Percentiles rank a stretch among this genome's conserved stretches.
These are phyloP conservation scores for Siniperca obscura DNA, from an alignment of 2,797 vertebrate species.

Conservation along the genomic window DNA sequence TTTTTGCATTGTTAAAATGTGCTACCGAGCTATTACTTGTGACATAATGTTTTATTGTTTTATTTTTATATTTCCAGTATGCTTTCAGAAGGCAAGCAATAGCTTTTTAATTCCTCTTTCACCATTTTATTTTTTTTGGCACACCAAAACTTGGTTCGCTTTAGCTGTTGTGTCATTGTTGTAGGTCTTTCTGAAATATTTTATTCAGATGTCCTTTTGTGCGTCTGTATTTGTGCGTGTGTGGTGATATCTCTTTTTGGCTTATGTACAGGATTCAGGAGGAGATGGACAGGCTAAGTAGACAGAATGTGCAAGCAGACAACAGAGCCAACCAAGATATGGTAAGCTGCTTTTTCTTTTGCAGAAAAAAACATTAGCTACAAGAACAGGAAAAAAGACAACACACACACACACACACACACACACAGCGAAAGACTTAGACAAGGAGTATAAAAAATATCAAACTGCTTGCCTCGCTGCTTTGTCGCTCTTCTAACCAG, in stretches of 20 bases:
- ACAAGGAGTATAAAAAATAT: slow-evolving; percentile 30
- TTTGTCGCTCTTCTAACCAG: slow-evolving; percentile 48
- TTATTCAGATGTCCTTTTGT: slow-evolving; percentile 44
- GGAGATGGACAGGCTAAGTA: slow-evolving; percentile 59
- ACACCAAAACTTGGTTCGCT: slow-evolving; percentile 6
- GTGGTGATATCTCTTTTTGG: slow-evolving; percentile 47
- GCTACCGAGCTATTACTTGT: not conserved
- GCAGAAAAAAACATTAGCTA: slow-evolving; percentile 23
- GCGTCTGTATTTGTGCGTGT: slow-evolving; percentile 12
- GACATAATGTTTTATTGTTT: slow-evolving; percentile 8
- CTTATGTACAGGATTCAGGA: slow-evolving; percentile 66
- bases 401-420: slow-evolving; percentile 8
- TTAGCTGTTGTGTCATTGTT: slow-evolving; percentile 41
- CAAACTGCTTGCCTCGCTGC: slow-evolving; percentile 47
- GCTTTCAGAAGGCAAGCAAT: not conserved
- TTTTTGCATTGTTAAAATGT: not conserved
- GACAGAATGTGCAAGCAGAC: slow-evolving; percentile 49
- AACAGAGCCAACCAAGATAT: slow-evolving; percentile 50
- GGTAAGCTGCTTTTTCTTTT: slow-evolving; percentile 70
- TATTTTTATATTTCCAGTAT: not conserved
- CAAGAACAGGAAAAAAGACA: not conserved
- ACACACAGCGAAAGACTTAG: slow-evolving; percentile 22
- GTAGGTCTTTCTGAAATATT: slow-evolving; percentile 31
- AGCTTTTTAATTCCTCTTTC: slow-evolving; percentile 24
- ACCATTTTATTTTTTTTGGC: slow-evolving; percentile 30